Evolutionary conservation across 2,888 invertebrate species (phyloP).

Genomic region (Thecocarcelia acutangulata): DNA sequence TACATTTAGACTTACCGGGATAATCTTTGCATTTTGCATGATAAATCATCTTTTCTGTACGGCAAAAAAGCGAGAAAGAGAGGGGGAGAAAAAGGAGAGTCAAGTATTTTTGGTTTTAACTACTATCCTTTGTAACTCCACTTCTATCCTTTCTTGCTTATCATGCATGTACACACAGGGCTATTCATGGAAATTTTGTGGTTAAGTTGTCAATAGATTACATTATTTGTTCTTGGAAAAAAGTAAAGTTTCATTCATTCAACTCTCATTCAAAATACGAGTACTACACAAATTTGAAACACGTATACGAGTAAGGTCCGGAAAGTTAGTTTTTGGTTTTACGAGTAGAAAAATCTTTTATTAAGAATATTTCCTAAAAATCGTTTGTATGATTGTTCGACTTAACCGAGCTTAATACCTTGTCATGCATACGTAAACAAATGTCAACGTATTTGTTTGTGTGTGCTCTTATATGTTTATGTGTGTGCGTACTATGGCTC

Average conservation of each 20-base stretch:
- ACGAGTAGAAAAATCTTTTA: slow-evolving; percentile 54
- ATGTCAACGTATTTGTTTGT: too few relatives aligned
- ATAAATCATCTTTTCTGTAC: slow-evolving; percentile 22
- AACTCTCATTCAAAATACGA: neutral
- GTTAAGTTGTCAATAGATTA: slow-evolving; percentile 65
- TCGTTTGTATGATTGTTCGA: slow-evolving; percentile 33
- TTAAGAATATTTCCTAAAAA: slow-evolving; percentile 45
- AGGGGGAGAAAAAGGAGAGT: too few relatives aligned
- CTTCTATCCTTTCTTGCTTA: slow-evolving; percentile 12
- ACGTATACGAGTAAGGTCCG: slow-evolving; percentile 6
- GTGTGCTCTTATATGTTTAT: too few relatives aligned
- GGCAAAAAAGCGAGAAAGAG: neutral
- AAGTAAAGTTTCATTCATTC: slow-evolving; percentile 17
- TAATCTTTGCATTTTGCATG: slow-evolving; percentile 26
- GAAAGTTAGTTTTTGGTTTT: slow-evolving; percentile 28
- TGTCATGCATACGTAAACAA: neutral
- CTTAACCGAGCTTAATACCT: slow-evolving; percentile 28
- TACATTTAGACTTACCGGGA: neutral
- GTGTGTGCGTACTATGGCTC: too few relatives aligned
- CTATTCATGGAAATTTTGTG: slow-evolving; percentile 48
- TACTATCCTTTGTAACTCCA: slow-evolving; percentile 5
- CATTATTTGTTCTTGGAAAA: slow-evolving; percentile 57
- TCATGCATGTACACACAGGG: neutral
- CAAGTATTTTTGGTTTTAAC: slow-evolving; percentile 25
- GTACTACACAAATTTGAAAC: neutral